Conservation (phyloP, 2,888 invertebrate genomes). For the Rhamphomyia laevipes region DNA sequence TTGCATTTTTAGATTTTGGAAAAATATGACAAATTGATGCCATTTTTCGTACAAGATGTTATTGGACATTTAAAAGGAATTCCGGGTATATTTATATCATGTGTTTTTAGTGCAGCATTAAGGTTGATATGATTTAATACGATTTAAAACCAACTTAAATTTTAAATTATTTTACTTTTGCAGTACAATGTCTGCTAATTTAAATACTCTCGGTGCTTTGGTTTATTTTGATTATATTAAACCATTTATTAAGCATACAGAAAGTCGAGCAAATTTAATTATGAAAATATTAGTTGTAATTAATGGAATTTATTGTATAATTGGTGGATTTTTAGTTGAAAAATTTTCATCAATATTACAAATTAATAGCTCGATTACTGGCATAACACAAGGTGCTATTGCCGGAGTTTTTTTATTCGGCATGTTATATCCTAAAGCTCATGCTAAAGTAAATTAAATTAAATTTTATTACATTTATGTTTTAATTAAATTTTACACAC, state of each 20-base stretch:
- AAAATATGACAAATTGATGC: slow-evolving; percentile 41
- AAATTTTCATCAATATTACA: slow-evolving; percentile 41
- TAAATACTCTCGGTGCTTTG: slow-evolving; percentile 44
- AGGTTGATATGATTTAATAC: slow-evolving; percentile 25
- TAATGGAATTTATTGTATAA: slow-evolving; percentile 48
- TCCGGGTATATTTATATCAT: slow-evolving; percentile 49
- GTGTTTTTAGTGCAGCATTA: slow-evolving; percentile 48
- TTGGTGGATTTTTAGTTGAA: slow-evolving; percentile 38
- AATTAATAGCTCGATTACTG: slow-evolving; percentile 37
- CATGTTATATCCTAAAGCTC: slow-evolving; percentile 52
- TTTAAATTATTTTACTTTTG: slow-evolving; percentile 7
- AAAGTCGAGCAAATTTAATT: slow-evolving; percentile 38
- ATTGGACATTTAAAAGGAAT: slow-evolving; percentile 41
- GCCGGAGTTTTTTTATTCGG: slow-evolving; percentile 55
- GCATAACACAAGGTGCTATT: slow-evolving; percentile 47
- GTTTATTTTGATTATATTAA: slow-evolving; percentile 46
- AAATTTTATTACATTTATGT: neutral
- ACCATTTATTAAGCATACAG: slow-evolving; percentile 32
- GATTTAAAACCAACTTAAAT: neutral
- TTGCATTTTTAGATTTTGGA: slow-evolving; percentile 26
- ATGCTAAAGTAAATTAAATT: slow-evolving; percentile 28
- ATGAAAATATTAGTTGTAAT: slow-evolving; percentile 38
- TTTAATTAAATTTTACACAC: no score
- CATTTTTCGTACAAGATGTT: slow-evolving; percentile 45
- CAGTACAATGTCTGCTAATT: slow-evolving; percentile 46